Conservation (phyloP, 2,888 invertebrate genomes). For the Heliconius cydno region DNA sequence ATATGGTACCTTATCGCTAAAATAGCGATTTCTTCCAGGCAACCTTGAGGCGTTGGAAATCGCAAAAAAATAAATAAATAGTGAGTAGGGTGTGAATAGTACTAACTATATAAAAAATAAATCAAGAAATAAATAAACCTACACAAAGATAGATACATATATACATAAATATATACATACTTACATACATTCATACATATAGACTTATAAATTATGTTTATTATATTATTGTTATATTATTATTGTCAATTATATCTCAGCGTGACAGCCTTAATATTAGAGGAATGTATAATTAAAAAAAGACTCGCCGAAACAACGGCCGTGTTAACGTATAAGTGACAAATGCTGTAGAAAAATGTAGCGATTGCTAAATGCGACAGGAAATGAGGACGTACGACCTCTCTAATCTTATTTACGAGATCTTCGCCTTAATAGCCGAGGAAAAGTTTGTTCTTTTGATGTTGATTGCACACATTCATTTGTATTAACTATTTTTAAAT, state of each 20-base stretch:
- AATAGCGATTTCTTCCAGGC: no score
- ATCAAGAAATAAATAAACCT: no score
- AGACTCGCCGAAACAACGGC: slow-evolving; percentile 55
- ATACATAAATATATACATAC: no score
- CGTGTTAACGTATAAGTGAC: slow-evolving; percentile 71
- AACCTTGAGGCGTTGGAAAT: no score
- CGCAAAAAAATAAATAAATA: no score
- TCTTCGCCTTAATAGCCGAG: slow-evolving; percentile 70
- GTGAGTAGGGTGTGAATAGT: no score
- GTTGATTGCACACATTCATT: slow-evolving; percentile 74
- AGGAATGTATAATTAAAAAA: slow-evolving; percentile 27
- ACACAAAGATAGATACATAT: no score
- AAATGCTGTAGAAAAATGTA: slow-evolving; percentile 73
- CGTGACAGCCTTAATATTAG: slow-evolving; percentile 29
- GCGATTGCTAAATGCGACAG: slow-evolving; percentile 72
- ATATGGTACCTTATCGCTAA: no score
- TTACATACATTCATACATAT: no score
- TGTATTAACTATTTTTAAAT: slow-evolving; percentile 63
- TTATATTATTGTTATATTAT: background rate
- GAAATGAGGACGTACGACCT: slow-evolving; percentile 72
- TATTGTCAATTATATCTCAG: slow-evolving; percentile 14
- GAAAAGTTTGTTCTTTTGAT: slow-evolving; percentile 72
- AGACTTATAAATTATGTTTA: no score
- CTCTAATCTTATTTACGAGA: slow-evolving; percentile 75
- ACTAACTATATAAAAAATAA: no score